Evolutionary conservation across 2,797 vertebrate genomes (phyloP), one percentile per base, ranked within the genome.

Genomic region (Peromyscus melanophrys): DNA sequence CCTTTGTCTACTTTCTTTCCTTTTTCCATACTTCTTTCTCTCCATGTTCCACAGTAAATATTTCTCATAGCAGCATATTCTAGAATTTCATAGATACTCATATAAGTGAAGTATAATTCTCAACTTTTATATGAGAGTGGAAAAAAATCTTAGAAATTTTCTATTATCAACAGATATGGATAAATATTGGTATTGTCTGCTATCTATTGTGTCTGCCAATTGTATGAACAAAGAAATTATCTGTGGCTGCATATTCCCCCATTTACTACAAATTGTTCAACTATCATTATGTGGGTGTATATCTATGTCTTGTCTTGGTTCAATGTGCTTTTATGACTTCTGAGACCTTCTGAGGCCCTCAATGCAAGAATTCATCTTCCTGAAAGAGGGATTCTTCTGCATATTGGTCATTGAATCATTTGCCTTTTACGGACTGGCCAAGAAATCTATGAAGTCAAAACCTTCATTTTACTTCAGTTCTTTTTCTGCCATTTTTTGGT

Each of bases 261-360:
- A 78, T 69, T 57, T 10, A 52, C 1, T 82, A 4, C 16, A 63
- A 61, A 55, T n/a, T 86, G 37, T 27, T 95, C 23, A 85, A 90
- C 88, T 81, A 52, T 37, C 93, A n/a, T 29, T 34, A 31, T 65
- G 0, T 40, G 81, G 6, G 55, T 57, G n/a, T 1, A 46, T 10
- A 81, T 11, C 14, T 77, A 40, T 29, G 19, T 59, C 65, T 91
- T 57, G 67, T 43, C 21, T 82, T 37, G 14, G 19, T 31, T 89
- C 80, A 95, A 59, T 69, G 46, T 21, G 67, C 71, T 52, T 73
- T 57, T 91, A 67, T 87, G 63, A 83, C 49, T 76, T 80, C 29
- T 71, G 31, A 13, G 7, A 57, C 2, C 3, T 9, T 25, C 59
- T 16, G 34, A 90, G 27, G 0, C 1, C 0, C 14, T 43, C 57